A percentile compares a stretch with the other conserved stretches of the same genome.
Conservation (phyloP, 1,140 invertebrate genomes). For the Magallana angulata region DNA sequence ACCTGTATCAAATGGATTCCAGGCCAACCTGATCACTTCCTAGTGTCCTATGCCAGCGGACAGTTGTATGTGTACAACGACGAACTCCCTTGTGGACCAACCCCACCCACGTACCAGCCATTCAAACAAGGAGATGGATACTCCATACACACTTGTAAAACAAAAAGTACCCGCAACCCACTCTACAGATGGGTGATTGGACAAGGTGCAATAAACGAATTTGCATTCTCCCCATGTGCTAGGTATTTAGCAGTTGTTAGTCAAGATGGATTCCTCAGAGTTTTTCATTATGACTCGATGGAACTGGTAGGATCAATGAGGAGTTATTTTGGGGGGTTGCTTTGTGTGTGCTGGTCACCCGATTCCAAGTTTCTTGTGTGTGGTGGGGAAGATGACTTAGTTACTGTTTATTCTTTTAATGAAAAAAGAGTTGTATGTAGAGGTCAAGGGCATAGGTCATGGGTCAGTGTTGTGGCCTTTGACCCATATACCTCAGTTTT, state of each 20-base stretch:
- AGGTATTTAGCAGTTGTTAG: slow-evolving; percentile 89
- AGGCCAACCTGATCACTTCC: slow-evolving; percentile 93
- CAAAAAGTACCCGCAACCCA: slow-evolving; percentile 97
- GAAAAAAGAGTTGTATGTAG: slow-evolving; percentile 96
- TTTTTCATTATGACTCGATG: slow-evolving; percentile 98
- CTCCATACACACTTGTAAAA: slow-evolving; percentile 96
- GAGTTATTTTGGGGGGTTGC: slow-evolving; percentile 95
- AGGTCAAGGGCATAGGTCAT: slow-evolving; percentile 95
- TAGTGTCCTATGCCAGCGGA: slow-evolving; percentile 97
- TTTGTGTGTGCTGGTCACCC: slow-evolving; percentile 98
- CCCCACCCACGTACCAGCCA: slow-evolving; percentile 92
- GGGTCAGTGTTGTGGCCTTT: slow-evolving; percentile 97
- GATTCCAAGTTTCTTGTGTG: slow-evolving; percentile 97
- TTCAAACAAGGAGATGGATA: slow-evolving; percentile 97
- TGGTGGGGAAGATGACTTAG: slow-evolving; percentile 98
- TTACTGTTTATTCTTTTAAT: slow-evolving; percentile 97
- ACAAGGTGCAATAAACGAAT: slow-evolving; percentile 94
- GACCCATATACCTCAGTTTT: slow-evolving; percentile 91
- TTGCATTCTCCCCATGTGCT: slow-evolving; percentile 97
- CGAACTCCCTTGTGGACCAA: slow-evolving; percentile 91
- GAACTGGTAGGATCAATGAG: slow-evolving; percentile 91
- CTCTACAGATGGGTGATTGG: slow-evolving; percentile 86
- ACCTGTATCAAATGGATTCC: slow-evolving; percentile 99
- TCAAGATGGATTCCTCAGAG: slow-evolving; percentile 96
- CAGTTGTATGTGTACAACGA: slow-evolving; percentile 99